Evolutionary conservation across 2,797 vertebrate genomes (phyloP), one percentile per base, ranked within the genome.

Genomic region (Scyliorhinus canicula): DNA sequence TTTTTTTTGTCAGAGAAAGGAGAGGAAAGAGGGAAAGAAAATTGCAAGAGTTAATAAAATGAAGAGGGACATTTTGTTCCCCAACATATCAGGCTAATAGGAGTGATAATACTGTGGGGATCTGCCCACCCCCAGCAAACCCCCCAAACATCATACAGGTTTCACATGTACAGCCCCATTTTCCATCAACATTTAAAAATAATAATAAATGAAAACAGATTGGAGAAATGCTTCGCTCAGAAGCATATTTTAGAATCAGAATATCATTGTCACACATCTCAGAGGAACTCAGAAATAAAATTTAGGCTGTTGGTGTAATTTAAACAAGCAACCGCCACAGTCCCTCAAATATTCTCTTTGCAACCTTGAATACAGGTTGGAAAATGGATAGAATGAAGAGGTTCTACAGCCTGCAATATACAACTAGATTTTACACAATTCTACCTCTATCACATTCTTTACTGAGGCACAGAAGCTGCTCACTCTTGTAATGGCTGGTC

Each of bases 371-470:
- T 55, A 50, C 16, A 69, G 44, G 28, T 69, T 94, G 44, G 31
- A 74, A 63, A 35, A 67, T 47, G 35, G 93, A 52, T 74, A 44
- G 47, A 74, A 93, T 71, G 4, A 63, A 65, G n/a, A 44, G 40
- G 63, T 71, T 7, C n/a, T 8, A 52, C 5, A 91, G 57, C 88
- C 40, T 65, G 40, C 40, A 24, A 31, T 71, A 31, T 52, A 93
- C 93, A 93, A 71, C 16, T 52, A 74, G 93, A 52, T 69, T 71
- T 91, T 50, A 47, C 65, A 74, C 93, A 69, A 71, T 52, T 74
- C 93, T 94, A 94, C 47, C 67, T 47, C 79, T 94, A 50, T 67
- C 40, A 44, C 63, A 65, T 93, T 93, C 86, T 50, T 31, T 94
- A 74, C 26, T 50, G 93, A 94, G 93, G 69, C 93, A 69, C 67